These are phyloP conservation scores for Nautilus pompilius DNA, from an alignment of 1,140 invertebrate genomes.

Conservation along the genomic window DNA sequence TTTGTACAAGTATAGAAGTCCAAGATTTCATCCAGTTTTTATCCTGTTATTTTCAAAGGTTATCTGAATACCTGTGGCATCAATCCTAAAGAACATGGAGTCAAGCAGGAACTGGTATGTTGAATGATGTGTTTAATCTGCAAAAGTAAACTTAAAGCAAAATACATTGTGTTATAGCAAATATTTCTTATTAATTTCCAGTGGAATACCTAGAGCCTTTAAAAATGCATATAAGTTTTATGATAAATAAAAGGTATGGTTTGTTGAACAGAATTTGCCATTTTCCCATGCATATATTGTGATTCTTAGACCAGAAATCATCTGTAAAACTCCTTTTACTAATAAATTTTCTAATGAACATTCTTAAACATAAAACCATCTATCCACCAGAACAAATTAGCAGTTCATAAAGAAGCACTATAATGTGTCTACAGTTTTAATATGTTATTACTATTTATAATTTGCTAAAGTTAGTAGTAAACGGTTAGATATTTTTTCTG, in stretches of 20 bases:
- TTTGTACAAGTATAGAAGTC: too few species aligned
- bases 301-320: background rate
- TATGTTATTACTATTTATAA: too few species aligned
- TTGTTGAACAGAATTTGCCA: background rate
- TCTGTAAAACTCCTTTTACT: background rate
- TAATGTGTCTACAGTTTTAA: too few species aligned
- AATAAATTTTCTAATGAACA: background rate
- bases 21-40: too few species aligned
- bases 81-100: slow-evolving; percentile 47
- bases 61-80: slow-evolving; percentile 49
- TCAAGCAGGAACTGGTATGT: slow-evolving; percentile 48
- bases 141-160: background rate
- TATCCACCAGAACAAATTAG: too few species aligned
- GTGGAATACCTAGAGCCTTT: background rate
- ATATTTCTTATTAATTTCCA: background rate
- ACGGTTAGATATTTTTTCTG: too few species aligned
- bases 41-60: slow-evolving; percentile 30
- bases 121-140: background rate
- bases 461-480: too few species aligned
- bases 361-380: background rate
- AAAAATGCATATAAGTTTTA: too few species aligned
- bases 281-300: background rate
- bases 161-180: background rate
- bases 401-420: too few species aligned
- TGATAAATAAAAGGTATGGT: too few species aligned